Conservation (phyloP, 1,140 invertebrate species). For the Hormaphis cornu region DNA sequence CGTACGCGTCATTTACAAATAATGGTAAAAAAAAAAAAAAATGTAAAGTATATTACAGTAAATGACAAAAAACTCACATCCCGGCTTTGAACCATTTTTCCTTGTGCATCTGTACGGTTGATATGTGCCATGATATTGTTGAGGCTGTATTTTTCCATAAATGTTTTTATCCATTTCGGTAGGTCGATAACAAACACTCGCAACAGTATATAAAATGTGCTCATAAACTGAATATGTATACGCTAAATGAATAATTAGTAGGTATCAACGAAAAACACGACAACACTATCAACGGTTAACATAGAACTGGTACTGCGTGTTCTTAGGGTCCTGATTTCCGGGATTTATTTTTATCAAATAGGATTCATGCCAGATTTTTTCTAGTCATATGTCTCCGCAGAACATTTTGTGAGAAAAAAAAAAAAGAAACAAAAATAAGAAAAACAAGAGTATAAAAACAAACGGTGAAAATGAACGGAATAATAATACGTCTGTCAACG, state of each 20-base stretch:
- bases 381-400: background rate
- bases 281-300: conserved; percentile 20
- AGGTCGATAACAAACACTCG: background rate
- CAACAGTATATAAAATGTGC: too few relatives aligned
- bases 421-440: background rate
- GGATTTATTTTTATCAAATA: conserved; percentile 32
- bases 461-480: background rate
- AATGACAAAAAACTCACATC: conserved; percentile 59
- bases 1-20: background rate
- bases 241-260: background rate
- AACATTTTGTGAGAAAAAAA: conserved; percentile 8
- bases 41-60: conserved; percentile 17
- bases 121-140: conserved; percentile 47
- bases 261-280: background rate
- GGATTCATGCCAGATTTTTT: conserved; percentile 24
- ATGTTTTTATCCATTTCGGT: conserved; percentile 63
- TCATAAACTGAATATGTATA: background rate
- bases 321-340: conserved; percentile 29
- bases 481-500: conserved; percentile 12
- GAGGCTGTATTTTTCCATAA: conserved; percentile 71
- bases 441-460: background rate
- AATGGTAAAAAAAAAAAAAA: background rate
- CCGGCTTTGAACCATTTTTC: conserved; percentile 68
- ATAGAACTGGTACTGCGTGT: conserved; percentile 8
- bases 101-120: conserved; percentile 69